Evolutionary conservation across 2,113 vertebrate species (phyloP).

Genomic region (Chaetura pelagica): DNA sequence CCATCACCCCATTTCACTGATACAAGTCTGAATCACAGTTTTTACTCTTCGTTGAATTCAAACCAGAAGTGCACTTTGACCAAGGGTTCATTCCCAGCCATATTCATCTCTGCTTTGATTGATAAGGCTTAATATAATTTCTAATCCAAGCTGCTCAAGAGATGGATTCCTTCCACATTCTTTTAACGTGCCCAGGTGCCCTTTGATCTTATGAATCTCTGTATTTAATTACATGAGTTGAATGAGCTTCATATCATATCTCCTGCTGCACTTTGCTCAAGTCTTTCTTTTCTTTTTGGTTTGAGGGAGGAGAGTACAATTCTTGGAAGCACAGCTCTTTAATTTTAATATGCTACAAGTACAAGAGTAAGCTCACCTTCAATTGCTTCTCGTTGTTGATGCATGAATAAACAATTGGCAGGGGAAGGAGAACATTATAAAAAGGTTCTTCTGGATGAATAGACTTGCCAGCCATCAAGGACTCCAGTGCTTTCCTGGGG

Average conservation of each 20-base stretch:
- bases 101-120: not conserved
- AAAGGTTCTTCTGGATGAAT: not conserved
- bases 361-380: conserved; percentile 41
- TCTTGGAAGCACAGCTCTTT: conserved; percentile 40
- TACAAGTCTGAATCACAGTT: not conserved
- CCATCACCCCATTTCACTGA: not conserved
- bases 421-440: not conserved
- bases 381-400: not conserved
- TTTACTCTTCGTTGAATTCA: not conserved
- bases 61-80: not conserved
- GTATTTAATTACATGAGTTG: not conserved
- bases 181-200: not conserved
- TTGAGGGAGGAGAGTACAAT: not conserved
- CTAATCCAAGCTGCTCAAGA: not conserved
- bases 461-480: not conserved
- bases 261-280: not conserved
- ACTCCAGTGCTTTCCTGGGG: not conserved
- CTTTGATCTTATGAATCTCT: conserved; percentile 24
- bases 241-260: not conserved
- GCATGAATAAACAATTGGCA: conserved; percentile 28
- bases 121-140: not conserved
- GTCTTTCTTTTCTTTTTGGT: not conserved
- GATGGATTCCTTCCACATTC: conserved; percentile 3
- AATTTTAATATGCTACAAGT: conserved; percentile 18
- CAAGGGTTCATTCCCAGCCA: not conserved